Evolutionary conservation across 2,113 vertebrate species (phyloP).

Genomic region (Hemichromis elongatus): DNA sequence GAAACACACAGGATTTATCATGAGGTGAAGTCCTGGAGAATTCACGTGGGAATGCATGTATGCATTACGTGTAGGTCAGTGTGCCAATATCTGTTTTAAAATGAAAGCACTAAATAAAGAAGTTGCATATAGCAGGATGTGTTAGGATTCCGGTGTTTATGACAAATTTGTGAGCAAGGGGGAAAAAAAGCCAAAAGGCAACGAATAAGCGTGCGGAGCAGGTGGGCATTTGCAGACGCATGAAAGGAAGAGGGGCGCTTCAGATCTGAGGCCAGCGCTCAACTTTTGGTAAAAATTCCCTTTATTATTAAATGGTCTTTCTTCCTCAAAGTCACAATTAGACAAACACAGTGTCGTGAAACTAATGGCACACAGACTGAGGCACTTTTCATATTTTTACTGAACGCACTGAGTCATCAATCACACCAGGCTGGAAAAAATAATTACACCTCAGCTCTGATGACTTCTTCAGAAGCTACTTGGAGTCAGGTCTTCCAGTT

Average conservation of each 20-base stretch:
- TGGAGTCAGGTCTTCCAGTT: background rate
- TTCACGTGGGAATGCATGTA: background rate
- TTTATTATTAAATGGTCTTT: background rate
- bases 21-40: background rate
- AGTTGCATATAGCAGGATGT: background rate
- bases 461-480: background rate
- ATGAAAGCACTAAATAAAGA: background rate
- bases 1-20: background rate
- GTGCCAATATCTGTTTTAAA: background rate
- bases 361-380: background rate
- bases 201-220: rapidly evolving
- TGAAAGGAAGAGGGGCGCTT: background rate
- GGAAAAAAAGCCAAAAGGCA: background rate
- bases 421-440: background rate
- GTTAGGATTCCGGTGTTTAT: background rate
- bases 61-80: background rate
- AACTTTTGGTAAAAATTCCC: background rate
- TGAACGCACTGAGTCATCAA: rapidly evolving
- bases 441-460: background rate
- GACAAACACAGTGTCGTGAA: background rate
- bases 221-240: rapidly evolving
- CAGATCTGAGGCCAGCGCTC: background rate
- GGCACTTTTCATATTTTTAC: background rate
- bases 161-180: background rate
- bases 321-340: background rate